Evolutionary conservation across 2,113 vertebrate genomes (phyloP).

Genomic region (Pelecanus crispus): DNA sequence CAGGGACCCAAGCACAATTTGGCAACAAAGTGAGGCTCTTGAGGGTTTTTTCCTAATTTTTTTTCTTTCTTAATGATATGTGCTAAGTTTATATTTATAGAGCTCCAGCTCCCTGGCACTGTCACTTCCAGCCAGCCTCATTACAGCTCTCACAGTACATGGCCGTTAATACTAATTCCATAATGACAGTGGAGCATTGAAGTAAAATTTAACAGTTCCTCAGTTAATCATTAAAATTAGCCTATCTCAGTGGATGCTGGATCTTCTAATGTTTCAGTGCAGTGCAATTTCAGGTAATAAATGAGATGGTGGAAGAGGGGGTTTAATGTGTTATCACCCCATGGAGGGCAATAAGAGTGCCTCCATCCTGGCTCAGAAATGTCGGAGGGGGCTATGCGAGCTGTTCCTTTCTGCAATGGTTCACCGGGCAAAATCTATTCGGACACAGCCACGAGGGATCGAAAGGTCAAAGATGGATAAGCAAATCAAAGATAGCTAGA

Average conservation of each 20-base stretch:
- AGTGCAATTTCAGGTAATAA: conserved; percentile 65
- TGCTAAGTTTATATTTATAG: conserved; percentile 10
- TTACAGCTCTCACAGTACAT: conserved; percentile 53
- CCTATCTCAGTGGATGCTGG: conserved; percentile 38
- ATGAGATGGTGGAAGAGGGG: conserved; percentile 48
- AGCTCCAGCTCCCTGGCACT: conserved; percentile 7
- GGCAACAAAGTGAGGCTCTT: not conserved
- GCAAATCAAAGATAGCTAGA: not conserved
- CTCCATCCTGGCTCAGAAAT: conserved; percentile 3
- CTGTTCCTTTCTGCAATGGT: not conserved
- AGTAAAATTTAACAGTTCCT: conserved; percentile 70
- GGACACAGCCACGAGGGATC: not conserved
- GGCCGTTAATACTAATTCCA: conserved; percentile 62
- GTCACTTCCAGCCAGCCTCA: conserved; percentile 44
- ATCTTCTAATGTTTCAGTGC: conserved; percentile 50
- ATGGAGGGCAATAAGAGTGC: not conserved
- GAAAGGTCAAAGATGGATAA: conserved; percentile 15
- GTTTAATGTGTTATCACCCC: conserved; percentile 50
- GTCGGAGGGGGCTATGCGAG: not conserved
- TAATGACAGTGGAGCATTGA: conserved; percentile 60
- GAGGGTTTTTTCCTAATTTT: not conserved
- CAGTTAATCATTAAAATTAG: conserved; percentile 75
- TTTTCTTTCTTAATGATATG: not conserved
- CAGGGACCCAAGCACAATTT: not conserved
- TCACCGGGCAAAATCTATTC: not conserved